Conservation (phyloP, 2,113 vertebrate genomes). For the Platichthys stellatus region DNA sequence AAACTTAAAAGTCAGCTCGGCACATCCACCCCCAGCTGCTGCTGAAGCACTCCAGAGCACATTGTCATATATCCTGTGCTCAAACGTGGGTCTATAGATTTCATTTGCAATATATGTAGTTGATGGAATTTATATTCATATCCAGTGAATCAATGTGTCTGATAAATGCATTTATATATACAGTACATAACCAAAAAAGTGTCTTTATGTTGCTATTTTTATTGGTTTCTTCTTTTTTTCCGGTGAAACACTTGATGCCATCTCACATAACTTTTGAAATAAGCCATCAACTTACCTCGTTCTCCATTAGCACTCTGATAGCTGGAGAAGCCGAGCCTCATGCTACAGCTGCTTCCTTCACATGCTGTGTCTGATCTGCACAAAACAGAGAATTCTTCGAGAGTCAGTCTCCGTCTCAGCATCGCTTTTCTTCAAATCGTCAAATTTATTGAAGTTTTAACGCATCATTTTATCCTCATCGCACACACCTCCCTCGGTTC, state of each 20-base stretch:
- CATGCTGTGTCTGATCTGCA: background rate
- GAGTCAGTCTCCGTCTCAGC: background rate
- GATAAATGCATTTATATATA: too few relatives aligned
- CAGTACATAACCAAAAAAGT: too few relatives aligned
- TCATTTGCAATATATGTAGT: too few relatives aligned
- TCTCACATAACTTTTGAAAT: background rate
- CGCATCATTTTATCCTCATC: slow-evolving; percentile 23
- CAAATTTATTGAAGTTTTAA: slow-evolving; percentile 26
- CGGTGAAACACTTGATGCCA: background rate
- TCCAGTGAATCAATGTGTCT: too few relatives aligned
- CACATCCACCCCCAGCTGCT: background rate
- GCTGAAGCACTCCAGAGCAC: background rate
- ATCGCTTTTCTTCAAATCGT: background rate
- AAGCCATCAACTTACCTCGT: background rate
- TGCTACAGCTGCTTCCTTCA: background rate
- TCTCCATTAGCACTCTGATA: slow-evolving; percentile 10
- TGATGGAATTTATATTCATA: too few relatives aligned
- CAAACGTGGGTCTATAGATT: background rate
- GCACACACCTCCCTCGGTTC: slow-evolving; percentile 29
- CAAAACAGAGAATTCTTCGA: background rate
- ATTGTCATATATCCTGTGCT: too few relatives aligned
- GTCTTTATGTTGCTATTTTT: background rate
- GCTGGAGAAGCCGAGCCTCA: background rate
- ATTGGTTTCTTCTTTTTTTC: background rate
- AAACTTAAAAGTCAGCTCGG: background rate